Percentiles rank a stretch among this genome's conserved stretches.
Evolutionary conservation across 2,888 invertebrate genomes (phyloP).

Genomic region (Caenorhabditis sp.): DNA sequence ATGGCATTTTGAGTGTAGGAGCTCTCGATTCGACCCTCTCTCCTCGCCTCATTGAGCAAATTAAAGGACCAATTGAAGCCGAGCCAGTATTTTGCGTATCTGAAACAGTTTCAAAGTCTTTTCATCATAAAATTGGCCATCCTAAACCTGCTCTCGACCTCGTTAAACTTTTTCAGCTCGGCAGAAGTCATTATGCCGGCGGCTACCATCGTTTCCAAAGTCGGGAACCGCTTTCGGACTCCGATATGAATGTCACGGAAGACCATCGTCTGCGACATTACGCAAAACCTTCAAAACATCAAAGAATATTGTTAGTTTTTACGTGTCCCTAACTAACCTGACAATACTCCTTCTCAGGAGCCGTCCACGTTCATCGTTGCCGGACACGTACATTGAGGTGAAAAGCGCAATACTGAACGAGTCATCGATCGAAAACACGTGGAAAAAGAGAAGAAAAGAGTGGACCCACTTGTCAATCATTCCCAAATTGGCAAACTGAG

Average conservation of each 20-base stretch:
- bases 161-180: constrained; percentile 51
- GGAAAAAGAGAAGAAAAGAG: too few relatives aligned
- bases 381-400: constrained; percentile 64
- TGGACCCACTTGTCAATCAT: constrained; percentile 63
- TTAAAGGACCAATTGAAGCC: constrained; percentile 73
- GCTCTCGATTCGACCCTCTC: constrained; percentile 58
- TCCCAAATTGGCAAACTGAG: constrained; percentile 62
- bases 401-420: constrained; percentile 65
- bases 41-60: constrained; percentile 62
- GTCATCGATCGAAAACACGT: neutral
- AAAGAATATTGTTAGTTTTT: too few relatives aligned
- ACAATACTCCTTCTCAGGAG: constrained; percentile 70
- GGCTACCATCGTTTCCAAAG: constrained; percentile 61
- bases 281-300: constrained; percentile 58
- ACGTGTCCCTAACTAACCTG: constrained; percentile 61
- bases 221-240: constrained; percentile 65
- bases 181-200: constrained; percentile 56
- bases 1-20: constrained; percentile 58
- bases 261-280: constrained; percentile 65
- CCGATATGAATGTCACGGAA: constrained; percentile 68
- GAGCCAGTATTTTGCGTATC: constrained; percentile 74
- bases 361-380: constrained; percentile 66
- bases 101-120: neutral
- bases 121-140: neutral
- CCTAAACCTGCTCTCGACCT: constrained; percentile 38